Evolutionary conservation across 2,797 vertebrate genomes (phyloP), one percentile per base, ranked within the genome.

Genomic region (Chrosomus eos): DNA sequence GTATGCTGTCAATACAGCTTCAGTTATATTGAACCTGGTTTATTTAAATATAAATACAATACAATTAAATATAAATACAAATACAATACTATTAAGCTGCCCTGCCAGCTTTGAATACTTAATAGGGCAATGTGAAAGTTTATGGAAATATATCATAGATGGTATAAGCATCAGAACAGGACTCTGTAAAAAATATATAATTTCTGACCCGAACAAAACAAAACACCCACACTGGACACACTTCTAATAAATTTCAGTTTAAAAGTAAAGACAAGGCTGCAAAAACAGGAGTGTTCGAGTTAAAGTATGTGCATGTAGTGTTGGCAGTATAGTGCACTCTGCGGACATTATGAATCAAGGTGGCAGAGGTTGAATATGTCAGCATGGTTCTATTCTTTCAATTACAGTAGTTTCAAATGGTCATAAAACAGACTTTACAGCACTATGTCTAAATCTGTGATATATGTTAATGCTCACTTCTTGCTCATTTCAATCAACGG

Each of bases 71-170:
- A n/a, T n/a, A n/a, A n/a, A n/a, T n/a, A n/a, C n/a, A n/a, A n/a
- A n/a, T n/a, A n/a, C n/a, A n/a, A n/a, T n/a, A 36, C 21, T 70
- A 43, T 26, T 38, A 53, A 68, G 3, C 21, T 75, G 16, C 58
- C 38, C 21, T 66, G 40, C 8, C 31, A 0, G 6, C 7, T 18
- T 82, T 62, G 55, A 82, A 73, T 45, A 19, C 31, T 70, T 26
- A 31, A 40, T n/a, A 73, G 18, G 6, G 48, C 28, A 48, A 26
- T 62, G 4, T 73, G 11, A 64, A 82, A n/a, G 71, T 75, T 76
- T 26, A 76, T 67, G 28, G 28, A 73, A 64, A 74, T 82, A 67
- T 74, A 67, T 67, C 62, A 83, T 23, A 66, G 21, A 76, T 36
- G 18, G 28, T 64, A 64, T 36, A 73, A 67, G 19, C 62, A 51